Evolutionary conservation across 1,140 invertebrate species (phyloP).

Genomic region (Drosophila persimilis): DNA sequence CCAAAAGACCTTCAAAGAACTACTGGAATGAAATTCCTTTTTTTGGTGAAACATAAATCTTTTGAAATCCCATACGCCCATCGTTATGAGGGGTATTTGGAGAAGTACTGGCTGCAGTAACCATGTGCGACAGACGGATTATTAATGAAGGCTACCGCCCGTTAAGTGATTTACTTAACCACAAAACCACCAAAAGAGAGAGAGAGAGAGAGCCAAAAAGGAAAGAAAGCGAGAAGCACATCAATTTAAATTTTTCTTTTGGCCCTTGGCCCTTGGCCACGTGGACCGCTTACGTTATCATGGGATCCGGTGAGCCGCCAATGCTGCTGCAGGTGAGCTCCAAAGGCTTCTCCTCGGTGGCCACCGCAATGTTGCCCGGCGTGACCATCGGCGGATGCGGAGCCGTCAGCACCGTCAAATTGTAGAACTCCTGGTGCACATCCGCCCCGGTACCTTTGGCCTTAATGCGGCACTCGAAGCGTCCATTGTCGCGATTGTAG

Average conservation of each 20-base stretch:
- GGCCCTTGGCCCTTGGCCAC: conserved; percentile 21
- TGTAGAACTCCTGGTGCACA: conserved; percentile 92
- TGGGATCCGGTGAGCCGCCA: conserved; percentile 94
- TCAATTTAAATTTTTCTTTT: conserved; percentile 41
- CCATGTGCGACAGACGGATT: conserved; percentile 57
- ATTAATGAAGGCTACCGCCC: conserved; percentile 73
- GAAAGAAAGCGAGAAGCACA: conserved; percentile 9
- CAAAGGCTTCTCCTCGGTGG: conserved; percentile 90
- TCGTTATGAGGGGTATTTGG: too few relatives aligned
- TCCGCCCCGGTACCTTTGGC: conserved; percentile 92
- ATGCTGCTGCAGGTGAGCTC: conserved; percentile 92
- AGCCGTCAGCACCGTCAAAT: conserved; percentile 93
- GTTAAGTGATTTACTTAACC: conserved; percentile 78
- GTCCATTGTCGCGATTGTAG: conserved; percentile 95
- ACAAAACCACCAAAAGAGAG: conserved; percentile 15
- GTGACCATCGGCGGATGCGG: conserved; percentile 91
- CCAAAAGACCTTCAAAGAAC: too few relatives aligned
- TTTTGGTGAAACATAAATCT: too few relatives aligned
- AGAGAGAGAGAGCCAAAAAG: conserved; percentile 16
- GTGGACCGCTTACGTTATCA: conserved; percentile 86
- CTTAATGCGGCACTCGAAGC: conserved; percentile 95
- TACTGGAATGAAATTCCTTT: too few relatives aligned
- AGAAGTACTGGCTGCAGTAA: background rate
- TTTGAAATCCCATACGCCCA: too few relatives aligned
- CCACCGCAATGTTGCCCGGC: conserved; percentile 87